Percentiles rank a stretch among this genome's conserved stretches.
These are phyloP conservation scores for Trinorchestia longiramus DNA, from an alignment of 1,140 invertebrate species.

Conservation along the genomic window DNA sequence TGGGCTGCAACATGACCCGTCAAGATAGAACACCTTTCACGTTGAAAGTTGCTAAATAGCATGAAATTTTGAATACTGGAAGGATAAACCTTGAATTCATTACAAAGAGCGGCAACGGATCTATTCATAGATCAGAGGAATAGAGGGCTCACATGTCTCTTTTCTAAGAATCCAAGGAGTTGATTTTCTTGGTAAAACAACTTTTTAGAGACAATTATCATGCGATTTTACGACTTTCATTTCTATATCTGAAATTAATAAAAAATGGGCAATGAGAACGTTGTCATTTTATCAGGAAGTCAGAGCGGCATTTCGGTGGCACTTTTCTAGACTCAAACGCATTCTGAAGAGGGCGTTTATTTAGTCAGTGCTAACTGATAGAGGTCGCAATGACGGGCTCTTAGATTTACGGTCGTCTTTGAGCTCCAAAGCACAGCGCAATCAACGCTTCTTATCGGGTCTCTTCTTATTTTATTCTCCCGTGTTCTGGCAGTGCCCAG, in stretches of 20 bases:
- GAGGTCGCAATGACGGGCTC: constrained; percentile 21
- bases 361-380: constrained; percentile 53
- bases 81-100: neutral
- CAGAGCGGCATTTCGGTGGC: neutral
- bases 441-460: constrained; percentile 11
- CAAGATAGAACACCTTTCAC: too few species aligned
- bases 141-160: neutral
- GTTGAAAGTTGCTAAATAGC: neutral
- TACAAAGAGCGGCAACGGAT: neutral
- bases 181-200: neutral
- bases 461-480: constrained; percentile 19
- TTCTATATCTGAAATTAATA: neutral
- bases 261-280: neutral
- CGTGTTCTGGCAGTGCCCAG: neutral
- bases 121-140: neutral
- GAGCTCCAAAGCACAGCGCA: constrained; percentile 13
- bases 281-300: neutral
- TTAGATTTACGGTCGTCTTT: constrained; percentile 37
- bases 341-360: constrained; percentile 41
- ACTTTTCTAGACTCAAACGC: constrained; percentile 31
- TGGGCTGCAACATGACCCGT: too few species aligned
- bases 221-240: neutral
- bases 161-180: neutral
- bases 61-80: neutral
- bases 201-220: neutral